Percentiles rank a stretch among this genome's conserved stretches.
phyloP scores from a whole-genome alignment of 2,113 vertebrate species.

The Oreochromis spilurus region DNA sequence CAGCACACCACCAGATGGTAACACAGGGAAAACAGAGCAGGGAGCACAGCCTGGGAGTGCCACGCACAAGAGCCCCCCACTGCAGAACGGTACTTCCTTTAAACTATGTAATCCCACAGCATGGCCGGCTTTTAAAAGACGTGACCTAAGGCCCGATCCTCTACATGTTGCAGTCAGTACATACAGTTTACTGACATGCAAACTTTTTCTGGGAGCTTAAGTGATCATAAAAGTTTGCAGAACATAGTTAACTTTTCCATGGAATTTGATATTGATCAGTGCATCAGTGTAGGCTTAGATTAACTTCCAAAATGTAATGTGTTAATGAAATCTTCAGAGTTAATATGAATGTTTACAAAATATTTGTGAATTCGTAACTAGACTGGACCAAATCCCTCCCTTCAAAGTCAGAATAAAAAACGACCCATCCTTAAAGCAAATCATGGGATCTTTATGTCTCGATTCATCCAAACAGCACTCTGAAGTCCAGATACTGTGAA shows the following conservation, averaged over 20 bases:
- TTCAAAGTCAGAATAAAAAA: not conserved
- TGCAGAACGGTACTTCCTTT: conserved; percentile 72
- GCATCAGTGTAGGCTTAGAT: not conserved
- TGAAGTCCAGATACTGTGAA: not conserved
- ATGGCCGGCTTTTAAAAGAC: not conserved
- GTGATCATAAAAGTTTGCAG: not conserved
- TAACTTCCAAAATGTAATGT: not conserved
- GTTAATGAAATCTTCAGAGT: not conserved
- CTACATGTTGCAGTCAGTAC: not conserved
- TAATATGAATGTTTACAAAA: not conserved
- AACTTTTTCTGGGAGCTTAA: not conserved
- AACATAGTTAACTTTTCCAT: not conserved
- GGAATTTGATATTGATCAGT: not conserved
- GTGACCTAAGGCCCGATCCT: not conserved
- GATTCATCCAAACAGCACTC: not conserved
- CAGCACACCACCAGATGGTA: conserved; percentile 56
- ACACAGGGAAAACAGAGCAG: conserved; percentile 43
- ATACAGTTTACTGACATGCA: not conserved
- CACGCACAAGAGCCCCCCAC: conserved; percentile 40
- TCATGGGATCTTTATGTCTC: not conserved
- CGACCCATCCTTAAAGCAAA: not conserved
- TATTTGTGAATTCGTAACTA: not conserved
- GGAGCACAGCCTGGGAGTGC: conserved; percentile 35
- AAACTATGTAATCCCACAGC: not conserved
- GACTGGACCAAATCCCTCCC: not conserved